phyloP scores from a whole-genome alignment of 2,888 invertebrate species.

The Papilio gigon region DNA sequence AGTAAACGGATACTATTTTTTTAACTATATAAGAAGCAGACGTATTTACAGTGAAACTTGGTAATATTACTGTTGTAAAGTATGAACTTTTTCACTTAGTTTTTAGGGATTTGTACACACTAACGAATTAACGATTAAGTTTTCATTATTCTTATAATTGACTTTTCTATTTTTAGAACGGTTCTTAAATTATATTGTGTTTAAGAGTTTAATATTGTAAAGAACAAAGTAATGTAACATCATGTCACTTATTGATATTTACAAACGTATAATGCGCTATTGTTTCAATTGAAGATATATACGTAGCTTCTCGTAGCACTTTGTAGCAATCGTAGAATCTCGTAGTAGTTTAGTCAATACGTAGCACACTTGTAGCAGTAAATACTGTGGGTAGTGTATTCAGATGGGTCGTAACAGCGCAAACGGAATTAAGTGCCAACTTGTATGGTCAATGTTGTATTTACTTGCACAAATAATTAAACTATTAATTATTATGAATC shows the following conservation, averaged over 20 bases:
- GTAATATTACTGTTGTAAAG: no score
- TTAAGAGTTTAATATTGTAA: no score
- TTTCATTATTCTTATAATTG: no score
- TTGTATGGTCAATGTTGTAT: conserved; percentile 22
- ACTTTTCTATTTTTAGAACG: no score
- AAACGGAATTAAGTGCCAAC: conserved; percentile 27
- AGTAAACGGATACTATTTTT: no score
- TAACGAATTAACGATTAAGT: no score
- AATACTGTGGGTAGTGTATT: conserved; percentile 32
- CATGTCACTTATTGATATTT: background rate
- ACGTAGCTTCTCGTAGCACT: background rate
- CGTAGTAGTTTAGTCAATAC: conserved; percentile 26
- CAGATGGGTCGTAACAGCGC: conserved; percentile 20
- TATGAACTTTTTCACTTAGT: no score
- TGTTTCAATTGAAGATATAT: background rate
- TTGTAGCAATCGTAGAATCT: background rate
- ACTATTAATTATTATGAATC: no score
- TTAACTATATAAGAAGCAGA: no score
- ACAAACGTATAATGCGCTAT: background rate
- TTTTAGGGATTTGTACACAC: no score
- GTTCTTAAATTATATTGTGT: background rate
- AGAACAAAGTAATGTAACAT: background rate
- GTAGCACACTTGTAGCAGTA: conserved; percentile 31
- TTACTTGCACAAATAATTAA: conserved; percentile 2
- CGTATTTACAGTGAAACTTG: no score